Conservation (phyloP, 2,797 vertebrate species). For the Sebastes paucispinis region DNA sequence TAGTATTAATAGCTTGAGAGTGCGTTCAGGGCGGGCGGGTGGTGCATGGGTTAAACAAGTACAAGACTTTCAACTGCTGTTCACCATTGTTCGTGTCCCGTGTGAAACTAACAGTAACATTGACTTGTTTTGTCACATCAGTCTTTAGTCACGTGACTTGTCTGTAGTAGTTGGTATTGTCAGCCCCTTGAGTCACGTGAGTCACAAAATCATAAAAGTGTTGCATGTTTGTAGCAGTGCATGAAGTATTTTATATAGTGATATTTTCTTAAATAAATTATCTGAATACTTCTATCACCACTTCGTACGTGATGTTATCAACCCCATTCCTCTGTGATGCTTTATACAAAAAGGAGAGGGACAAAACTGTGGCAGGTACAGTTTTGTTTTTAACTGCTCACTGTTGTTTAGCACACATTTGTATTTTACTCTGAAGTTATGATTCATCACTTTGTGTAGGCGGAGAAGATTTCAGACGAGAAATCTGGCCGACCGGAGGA, state of each 20-base stretch:
- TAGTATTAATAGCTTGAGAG: no score
- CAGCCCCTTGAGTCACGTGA: no score
- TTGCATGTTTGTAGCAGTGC: no score
- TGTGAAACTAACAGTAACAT: no score
- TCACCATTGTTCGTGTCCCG: no score
- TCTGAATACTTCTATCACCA: background rate
- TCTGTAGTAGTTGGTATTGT: no score
- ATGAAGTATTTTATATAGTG: background rate
- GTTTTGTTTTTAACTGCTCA: background rate
- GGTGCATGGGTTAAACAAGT: no score
- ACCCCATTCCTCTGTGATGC: background rate
- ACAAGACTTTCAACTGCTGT: no score
- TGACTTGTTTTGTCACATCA: no score
- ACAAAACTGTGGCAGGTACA: background rate
- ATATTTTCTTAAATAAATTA: background rate
- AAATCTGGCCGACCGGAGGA: background rate
- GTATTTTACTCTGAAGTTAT: conserved; percentile 6
- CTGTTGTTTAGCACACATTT: background rate
- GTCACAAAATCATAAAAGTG: background rate
- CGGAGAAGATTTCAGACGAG: background rate
- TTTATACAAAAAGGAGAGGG: background rate
- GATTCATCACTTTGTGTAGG: conserved; percentile 29
- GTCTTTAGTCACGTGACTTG: no score
- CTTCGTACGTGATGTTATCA: background rate
- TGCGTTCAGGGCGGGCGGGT: no score